Percentiles rank a stretch among this genome's conserved stretches.
These are phyloP conservation scores for Amphipyra berbera DNA, from an alignment of 2,888 invertebrate genomes.

Conservation along the genomic window DNA sequence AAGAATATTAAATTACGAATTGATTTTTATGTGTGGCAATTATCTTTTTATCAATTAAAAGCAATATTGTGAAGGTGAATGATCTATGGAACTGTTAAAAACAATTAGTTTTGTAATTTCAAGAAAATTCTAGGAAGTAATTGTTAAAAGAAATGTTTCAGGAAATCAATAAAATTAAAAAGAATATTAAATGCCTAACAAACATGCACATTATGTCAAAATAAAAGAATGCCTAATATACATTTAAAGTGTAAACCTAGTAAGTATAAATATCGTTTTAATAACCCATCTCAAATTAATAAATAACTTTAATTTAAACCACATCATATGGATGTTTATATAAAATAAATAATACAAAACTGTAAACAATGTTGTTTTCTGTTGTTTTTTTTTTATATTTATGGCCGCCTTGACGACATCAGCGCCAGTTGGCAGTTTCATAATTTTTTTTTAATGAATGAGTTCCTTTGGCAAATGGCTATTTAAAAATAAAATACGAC, in stretches of 20 bases:
- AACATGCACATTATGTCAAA: not conserved
- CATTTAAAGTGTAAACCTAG: constrained; percentile 8
- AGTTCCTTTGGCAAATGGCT: constrained; percentile 32
- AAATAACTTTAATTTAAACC: too few relatives aligned
- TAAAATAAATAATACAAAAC: constrained; percentile 2
- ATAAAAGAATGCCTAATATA: not conserved
- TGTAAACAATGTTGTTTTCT: constrained; percentile 9
- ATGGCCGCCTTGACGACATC: constrained; percentile 14
- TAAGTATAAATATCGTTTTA: too few relatives aligned
- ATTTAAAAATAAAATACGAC: constrained; percentile 45
- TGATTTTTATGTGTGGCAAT: constrained; percentile 20
- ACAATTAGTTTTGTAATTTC: constrained; percentile 4
- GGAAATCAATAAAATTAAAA: constrained; percentile 23
- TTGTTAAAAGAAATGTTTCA: constrained; percentile 9
- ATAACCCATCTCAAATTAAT: too few relatives aligned
- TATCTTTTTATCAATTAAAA: constrained; percentile 24
- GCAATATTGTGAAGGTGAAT: constrained; percentile 28
- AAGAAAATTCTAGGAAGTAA: constrained; percentile 11
- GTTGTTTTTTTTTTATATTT: constrained; percentile 14
- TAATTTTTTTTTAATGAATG: constrained; percentile 41
- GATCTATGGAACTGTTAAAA: constrained; percentile 4
- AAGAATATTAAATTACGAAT: constrained; percentile 38
- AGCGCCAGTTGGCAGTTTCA: constrained; percentile 22
- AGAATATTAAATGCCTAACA: not conserved
- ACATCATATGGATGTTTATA: too few relatives aligned